Evolutionary conservation across 2,797 vertebrate genomes (phyloP), one percentile per base, ranked within the genome.

Genomic region (Dendrocincla tyrannina): DNA sequence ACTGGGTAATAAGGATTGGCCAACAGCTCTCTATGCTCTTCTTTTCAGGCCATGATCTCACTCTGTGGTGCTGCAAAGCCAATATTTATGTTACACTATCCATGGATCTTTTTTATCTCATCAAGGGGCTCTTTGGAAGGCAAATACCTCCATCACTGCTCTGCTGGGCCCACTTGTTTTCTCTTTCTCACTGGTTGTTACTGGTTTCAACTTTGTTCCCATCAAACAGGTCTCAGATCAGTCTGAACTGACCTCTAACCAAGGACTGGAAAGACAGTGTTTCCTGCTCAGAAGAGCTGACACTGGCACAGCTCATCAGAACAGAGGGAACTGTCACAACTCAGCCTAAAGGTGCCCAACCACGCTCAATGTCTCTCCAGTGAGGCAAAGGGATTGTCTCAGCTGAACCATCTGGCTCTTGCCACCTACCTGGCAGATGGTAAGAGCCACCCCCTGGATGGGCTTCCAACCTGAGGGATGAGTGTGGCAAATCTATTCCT

Each of bases 101-200:
- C 1, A 4, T 0, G 14, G 32, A 23, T 58, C 60, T 23, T 69
- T 67, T 77, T 42, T 20, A 33, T 42, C 74, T 56, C 46, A 32
- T 37, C 35, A 59, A 44, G 30, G 0, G 0, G 14, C 24, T 32
- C 37, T 64, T 63, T 4, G 2, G 42, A 80, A 84, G 20, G 47
- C 28, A 79, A 93, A 82, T 39, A 55, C 7, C 59, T 66, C 23
- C 18, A 25, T 5, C 3, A 11, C 28, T 6, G 10, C 19, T 75
- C 78, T 63, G 56, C 52, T 35, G 27, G 50, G 47, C 22, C 20
- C 28, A 6, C 15, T 33, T 50, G 33, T 79, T 56, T 24, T 30
- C 14, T 50, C 28, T 17, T 67, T 41, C 50, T 81, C 63, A 14
- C 7, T 50, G 47, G 13, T 39, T 63, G 39, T 59, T 56, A 88